Evolutionary conservation across 2,797 vertebrate species (phyloP), one percentile per base, ranked within the genome.

Genomic region (Florisuga fusca): DNA sequence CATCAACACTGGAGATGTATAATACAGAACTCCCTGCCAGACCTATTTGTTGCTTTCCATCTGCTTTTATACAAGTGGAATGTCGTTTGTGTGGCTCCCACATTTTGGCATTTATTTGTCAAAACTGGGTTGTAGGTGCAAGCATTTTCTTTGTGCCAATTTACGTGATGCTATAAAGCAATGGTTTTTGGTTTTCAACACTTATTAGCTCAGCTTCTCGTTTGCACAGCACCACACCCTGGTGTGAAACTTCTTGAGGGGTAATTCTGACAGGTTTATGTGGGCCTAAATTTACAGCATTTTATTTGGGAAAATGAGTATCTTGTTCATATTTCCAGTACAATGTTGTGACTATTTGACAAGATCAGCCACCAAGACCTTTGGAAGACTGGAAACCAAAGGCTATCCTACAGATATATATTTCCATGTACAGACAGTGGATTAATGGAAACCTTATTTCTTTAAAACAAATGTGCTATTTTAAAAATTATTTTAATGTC

Each of bases 181-280:
- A 83, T 1, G 0, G 95, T 96, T 96, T 97, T 87, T 38, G 78
- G 97, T 98, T 97, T 98, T 97, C 94, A 97, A 50, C 87, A 90
- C 75, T 97, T 97, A 94, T 89, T 98, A 98, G 94, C 92, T 97
- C 97, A 96, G 92, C 87, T 97, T 59, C 82, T 97, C 96, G 97
- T 96, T 97, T 97, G 94, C 84, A 90, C 20, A 91, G 87, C 90
- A 95, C 96, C 97, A 97, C 94, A 38, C 95, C 97, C 97, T 96
- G 86, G 88, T 89, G 84, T 96, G 96, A 97, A 97, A 91, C 80
- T 84, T 95, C 43, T 1, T 94, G 93, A 96, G 77, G 66, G 75
- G 86, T 88, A 94, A 90, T 93, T 97, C 95, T 95, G 94, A 94
- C 91, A 94, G 91, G 93, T 97, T 97, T 97, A 94, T 87, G 58